Percentiles rank a stretch among this genome's conserved stretches.
phyloP scores from a whole-genome alignment of 2,797 vertebrate species.

The Setipinna tenuifilis region DNA sequence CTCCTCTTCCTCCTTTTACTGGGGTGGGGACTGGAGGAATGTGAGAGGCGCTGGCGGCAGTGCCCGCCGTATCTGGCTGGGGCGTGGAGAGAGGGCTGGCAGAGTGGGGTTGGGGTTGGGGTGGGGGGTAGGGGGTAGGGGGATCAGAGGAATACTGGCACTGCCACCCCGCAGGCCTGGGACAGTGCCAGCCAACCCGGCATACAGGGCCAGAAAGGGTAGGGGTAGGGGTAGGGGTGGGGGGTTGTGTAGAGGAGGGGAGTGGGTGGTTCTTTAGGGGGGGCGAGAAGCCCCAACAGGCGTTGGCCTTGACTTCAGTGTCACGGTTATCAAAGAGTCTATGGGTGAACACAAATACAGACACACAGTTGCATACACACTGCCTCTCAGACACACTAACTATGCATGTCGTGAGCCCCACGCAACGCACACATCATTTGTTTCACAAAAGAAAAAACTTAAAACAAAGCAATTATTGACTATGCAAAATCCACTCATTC shows the following conservation, averaged over 20 bases:
- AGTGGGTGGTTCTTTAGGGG: neutral
- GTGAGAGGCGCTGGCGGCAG: neutral
- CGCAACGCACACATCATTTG: neutral
- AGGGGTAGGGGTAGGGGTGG: neutral
- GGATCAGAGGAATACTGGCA: constrained; percentile 18
- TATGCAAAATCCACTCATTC: neutral
- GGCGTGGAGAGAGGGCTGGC: constrained; percentile 14
- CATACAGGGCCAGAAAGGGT: neutral
- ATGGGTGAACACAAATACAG: neutral
- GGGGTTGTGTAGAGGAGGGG: neutral
- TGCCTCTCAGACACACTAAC: too few species aligned
- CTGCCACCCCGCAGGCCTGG: constrained; percentile 23
- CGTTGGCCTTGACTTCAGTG: constrained; percentile 15
- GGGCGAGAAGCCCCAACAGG: neutral
- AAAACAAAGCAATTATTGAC: neutral
- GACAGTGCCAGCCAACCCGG: constrained; percentile 1
- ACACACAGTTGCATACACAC: neutral
- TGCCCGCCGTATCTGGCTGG: neutral
- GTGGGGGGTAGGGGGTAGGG: too few species aligned
- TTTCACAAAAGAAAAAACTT: neutral
- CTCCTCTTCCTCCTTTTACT: neutral
- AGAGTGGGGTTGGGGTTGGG: neutral
- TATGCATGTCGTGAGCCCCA: neutral
- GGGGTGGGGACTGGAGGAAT: neutral
- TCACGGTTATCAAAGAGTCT: constrained; percentile 3